Evolutionary conservation across 1,140 invertebrate genomes (phyloP), one percentile per base, ranked within the genome.

Genomic region (Euglossa dilemma): DNA sequence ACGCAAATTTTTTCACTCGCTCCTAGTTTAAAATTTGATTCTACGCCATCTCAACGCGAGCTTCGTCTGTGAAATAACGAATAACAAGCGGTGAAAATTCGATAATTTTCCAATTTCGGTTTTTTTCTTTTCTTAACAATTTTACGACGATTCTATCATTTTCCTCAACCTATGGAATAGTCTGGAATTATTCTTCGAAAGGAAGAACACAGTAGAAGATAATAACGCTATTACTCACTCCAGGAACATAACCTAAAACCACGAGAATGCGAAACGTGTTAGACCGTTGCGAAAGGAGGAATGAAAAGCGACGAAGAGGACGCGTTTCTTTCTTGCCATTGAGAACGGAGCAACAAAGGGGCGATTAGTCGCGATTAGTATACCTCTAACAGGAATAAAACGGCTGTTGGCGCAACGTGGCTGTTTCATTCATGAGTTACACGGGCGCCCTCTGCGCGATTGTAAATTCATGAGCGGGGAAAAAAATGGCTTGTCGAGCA

Each of bases 311-410:
- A 28, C 8, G 16, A 71, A 8, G 6, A 20, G 47, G 18, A 5
- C 11, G 54, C 18, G 8, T 20, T 61, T 63, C 4, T 28, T 12
- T 50, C 23, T 20, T 14, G 2, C 47, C 20, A n/a, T 52, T 64
- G 5, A 18, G 18, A 23, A 28, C 1, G 0, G 8, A 16, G 4
- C 28, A 20, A 43, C 59, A 76, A 64, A 76, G 20, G 25, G 45
- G 6, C 61, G 61, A 76, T 76, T 76, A 64, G 74, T 64, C 45
- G 61, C 47, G 74, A 56, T 72, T 56, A 72, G 70, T 23, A 20
- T n/a, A 6, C 28, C 36, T 56, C 4, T 25, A 43, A 56, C 5
- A 16, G 28, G 12, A 54, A 23, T 18, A n/a, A 69, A 25, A 47
- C n/a, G 8, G 23, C 54, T 57, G 45, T 16, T 64, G 20, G 28